Percentiles rank a stretch among this genome's conserved stretches.
Conservation (phyloP, 2,888 invertebrate genomes). For the Agrochola macilenta region DNA sequence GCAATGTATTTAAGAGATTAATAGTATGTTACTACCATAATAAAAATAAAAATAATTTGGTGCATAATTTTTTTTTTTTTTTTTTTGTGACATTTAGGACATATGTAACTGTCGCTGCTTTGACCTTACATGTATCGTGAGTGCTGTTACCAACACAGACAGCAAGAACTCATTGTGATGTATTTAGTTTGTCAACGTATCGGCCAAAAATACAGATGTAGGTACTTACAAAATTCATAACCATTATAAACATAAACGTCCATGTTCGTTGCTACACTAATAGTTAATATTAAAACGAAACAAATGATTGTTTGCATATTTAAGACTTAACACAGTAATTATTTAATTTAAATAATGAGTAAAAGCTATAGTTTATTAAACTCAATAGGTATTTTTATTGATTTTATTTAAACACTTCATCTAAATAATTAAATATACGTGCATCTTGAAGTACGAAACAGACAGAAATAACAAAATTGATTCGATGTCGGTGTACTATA, state of each 20-base stretch:
- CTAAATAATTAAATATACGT: not conserved
- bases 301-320: not conserved
- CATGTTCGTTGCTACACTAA: not conserved
- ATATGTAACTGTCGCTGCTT: no score
- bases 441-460: not conserved
- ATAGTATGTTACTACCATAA: no score
- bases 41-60: no score
- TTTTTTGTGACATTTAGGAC: no score
- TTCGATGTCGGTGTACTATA: not conserved
- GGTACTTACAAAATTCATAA: constrained; percentile 15
- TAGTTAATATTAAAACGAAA: constrained; percentile 11
- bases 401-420: not conserved
- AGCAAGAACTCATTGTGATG: no score
- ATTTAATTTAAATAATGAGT: not conserved
- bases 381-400: not conserved
- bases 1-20: no score
- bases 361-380: not conserved
- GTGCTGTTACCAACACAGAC: no score
- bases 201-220: not conserved
- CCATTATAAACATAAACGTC: not conserved
- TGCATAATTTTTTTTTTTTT: no score
- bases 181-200: not conserved
- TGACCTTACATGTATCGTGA: no score
- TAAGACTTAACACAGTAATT: not conserved
- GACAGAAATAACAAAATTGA: not conserved